These are phyloP conservation scores for Drosophila kanapiae DNA, from an alignment of 1,140 invertebrate genomes.

Conservation along the genomic window DNA sequence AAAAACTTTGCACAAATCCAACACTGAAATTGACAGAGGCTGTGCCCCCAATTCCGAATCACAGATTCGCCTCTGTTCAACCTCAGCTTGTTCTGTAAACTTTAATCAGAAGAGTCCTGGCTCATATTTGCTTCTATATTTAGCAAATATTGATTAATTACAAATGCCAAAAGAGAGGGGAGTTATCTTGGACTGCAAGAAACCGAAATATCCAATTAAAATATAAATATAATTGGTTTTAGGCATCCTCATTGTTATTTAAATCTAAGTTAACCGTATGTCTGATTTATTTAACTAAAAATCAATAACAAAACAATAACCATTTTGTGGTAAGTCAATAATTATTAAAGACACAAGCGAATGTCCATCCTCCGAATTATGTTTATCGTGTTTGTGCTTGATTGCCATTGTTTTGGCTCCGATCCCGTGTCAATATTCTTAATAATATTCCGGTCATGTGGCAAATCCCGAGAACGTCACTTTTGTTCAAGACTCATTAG, in stretches of 20 bases:
- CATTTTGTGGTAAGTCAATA: background rate
- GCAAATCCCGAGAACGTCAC: conserved; percentile 20
- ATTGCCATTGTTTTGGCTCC: background rate
- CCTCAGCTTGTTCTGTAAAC: conserved; percentile 15
- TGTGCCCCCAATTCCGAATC: conserved; percentile 11
- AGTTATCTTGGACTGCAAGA: background rate
- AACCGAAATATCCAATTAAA: background rate
- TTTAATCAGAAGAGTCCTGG: background rate
- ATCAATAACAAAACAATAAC: no score
- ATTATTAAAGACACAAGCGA: background rate
- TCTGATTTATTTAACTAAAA: background rate
- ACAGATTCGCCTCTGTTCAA: conserved; percentile 14
- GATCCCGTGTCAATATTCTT: background rate
- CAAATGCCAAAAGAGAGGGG: background rate
- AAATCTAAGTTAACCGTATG: background rate
- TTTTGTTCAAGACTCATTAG: conserved; percentile 30
- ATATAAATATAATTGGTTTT: background rate
- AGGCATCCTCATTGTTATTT: background rate
- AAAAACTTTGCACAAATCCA: conserved; percentile 35
- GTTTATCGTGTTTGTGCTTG: background rate
- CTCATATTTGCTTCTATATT: background rate
- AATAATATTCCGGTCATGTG: conserved; percentile 37
- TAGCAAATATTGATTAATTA: conserved; percentile 1
- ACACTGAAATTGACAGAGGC: conserved; percentile 33
- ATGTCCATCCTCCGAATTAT: background rate